These are phyloP conservation scores for Nemapogon koenigi DNA, from an alignment of 2,888 invertebrate species.

Conservation along the genomic window DNA sequence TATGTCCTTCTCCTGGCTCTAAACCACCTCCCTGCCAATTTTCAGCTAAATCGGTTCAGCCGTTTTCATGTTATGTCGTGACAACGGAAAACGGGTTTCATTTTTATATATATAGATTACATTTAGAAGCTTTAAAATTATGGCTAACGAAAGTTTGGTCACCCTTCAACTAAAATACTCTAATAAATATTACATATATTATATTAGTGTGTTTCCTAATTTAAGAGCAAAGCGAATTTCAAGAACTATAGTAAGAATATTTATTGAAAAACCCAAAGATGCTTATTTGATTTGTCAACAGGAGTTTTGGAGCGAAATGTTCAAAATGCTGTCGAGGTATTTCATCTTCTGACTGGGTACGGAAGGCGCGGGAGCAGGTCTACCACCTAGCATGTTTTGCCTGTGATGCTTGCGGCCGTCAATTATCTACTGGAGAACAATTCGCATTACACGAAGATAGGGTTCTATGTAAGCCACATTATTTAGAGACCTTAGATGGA, in stretches of 20 bases:
- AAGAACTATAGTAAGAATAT: background rate
- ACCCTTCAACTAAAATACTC: too few species aligned
- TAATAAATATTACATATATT: too few species aligned
- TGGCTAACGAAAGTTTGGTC: too few species aligned
- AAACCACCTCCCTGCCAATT: too few species aligned
- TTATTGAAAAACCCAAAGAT: background rate
- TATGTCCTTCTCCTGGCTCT: too few species aligned
- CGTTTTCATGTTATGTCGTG: too few species aligned
- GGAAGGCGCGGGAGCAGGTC: constrained; percentile 91
- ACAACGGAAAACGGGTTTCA: too few species aligned
- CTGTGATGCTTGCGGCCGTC: constrained; percentile 93
- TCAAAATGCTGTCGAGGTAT: constrained; percentile 94
- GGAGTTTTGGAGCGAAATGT: constrained; percentile 96
- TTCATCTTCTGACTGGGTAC: constrained; percentile 96
- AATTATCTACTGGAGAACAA: constrained; percentile 94
- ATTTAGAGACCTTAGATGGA: constrained; percentile 92
- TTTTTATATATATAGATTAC: too few species aligned
- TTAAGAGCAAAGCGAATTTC: background rate
- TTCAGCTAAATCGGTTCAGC: too few species aligned
- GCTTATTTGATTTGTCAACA: constrained; percentile 34
- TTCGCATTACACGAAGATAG: constrained; percentile 95
- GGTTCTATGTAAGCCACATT: constrained; percentile 97
- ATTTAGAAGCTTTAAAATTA: too few species aligned
- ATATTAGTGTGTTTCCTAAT: too few species aligned
- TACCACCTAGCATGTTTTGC: constrained; percentile 99